Evolutionary conservation across 2,113 vertebrate species (phyloP).

Genomic region (Eretmochelys imbricata): DNA sequence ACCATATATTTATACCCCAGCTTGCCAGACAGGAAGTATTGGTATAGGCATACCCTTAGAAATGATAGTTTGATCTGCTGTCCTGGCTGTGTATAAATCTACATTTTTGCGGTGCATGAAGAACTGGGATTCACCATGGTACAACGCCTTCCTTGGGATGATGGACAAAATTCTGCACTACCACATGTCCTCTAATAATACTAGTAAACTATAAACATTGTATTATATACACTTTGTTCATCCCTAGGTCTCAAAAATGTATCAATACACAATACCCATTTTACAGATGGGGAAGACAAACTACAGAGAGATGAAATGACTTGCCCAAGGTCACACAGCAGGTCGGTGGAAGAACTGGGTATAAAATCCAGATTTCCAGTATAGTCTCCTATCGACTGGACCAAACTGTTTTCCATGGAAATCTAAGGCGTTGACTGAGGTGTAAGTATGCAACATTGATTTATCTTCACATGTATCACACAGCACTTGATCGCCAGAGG

Average conservation of each 20-base stretch:
- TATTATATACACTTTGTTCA: neutral
- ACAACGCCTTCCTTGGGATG: neutral
- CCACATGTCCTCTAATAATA: no score
- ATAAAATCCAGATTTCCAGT: neutral
- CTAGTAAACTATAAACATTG: neutral
- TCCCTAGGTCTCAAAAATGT: no score
- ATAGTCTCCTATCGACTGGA: neutral
- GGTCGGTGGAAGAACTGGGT: accelerated
- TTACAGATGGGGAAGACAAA: neutral
- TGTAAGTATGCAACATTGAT: neutral
- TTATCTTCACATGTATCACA: accelerated
- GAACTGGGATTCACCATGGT: neutral
- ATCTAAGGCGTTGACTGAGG: accelerated
- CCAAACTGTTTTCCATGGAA: neutral
- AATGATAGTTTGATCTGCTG: neutral
- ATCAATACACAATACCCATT: neutral
- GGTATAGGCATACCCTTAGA: neutral
- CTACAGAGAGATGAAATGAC: neutral
- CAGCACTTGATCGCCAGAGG: neutral
- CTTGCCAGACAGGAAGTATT: no score
- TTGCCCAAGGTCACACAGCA: neutral
- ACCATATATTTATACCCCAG: no score
- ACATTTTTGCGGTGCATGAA: neutral
- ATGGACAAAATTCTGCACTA: neutral
- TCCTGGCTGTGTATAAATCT: no score